Evolutionary conservation across 2,888 invertebrate genomes (phyloP), one percentile per base, ranked within the genome.

Genomic region (Chironomus riparius): DNA sequence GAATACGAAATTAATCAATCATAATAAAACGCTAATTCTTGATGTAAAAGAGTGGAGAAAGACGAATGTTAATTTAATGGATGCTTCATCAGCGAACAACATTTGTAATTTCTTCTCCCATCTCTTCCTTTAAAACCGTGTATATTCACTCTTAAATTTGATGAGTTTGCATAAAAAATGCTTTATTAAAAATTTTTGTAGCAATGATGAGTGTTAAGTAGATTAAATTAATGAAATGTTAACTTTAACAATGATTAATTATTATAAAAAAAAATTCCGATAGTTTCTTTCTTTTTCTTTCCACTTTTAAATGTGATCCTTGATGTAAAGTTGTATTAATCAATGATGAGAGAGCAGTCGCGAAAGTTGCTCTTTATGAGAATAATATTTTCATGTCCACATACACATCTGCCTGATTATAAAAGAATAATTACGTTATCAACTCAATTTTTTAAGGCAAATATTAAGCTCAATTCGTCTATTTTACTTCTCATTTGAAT

Each of bases 21-120:
- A 62, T 72, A 72, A 72, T 72, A 72, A 72, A 72, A 50, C 62
- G 62, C 47, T 72, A 72, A 72, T 72, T 62, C 28, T 62, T 72
- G 47, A 24, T 62, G 56, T 24, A 71, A 6, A 68, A 38, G 7
- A 56, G 38, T 24, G 61, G 28, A 62, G 7, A 38, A 71, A 56
- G 13, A 28, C 28, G 13, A 56, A 15, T 56, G 56, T 56, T 7
- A 56, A 56, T 72, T 38, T 72, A 72, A 72, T 72, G 72, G 72
- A 72, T 72, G 62, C 28, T 72, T 72, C 72, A 13, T 61, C 65
- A 21, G 65, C 24, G 24, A 21, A 65, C 24, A 24, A 65, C 12
- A 65, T 65, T 65, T 22, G 24, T 65, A 38, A 38, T 65, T 12
- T 65, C n/a, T 24, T 65, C 21, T 65, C 24, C 65, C 65, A 12